A percentile compares a stretch with the other conserved stretches of the same genome.
These are phyloP conservation scores for Bombylius major DNA, from an alignment of 2,888 invertebrate genomes.

Conservation along the genomic window DNA sequence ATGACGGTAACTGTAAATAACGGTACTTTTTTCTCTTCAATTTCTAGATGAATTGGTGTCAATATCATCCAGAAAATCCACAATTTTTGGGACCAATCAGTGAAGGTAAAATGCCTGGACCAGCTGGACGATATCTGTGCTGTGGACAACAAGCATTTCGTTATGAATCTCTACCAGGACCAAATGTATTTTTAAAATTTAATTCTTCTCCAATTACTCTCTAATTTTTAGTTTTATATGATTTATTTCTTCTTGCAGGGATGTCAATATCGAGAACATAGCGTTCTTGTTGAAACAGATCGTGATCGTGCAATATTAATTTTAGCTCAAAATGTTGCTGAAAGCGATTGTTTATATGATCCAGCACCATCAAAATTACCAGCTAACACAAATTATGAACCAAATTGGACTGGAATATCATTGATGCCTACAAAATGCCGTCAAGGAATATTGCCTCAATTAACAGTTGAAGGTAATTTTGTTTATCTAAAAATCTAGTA, in stretches of 20 bases:
- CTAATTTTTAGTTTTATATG: too few species aligned
- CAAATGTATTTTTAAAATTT: conserved; percentile 23
- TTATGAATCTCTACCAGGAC: conserved; percentile 32
- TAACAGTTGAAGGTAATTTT: conserved; percentile 23
- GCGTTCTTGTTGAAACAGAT: conserved; percentile 49
- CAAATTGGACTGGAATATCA: conserved; percentile 30
- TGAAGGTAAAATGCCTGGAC: conserved; percentile 45
- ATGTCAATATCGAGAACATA: conserved; percentile 61
- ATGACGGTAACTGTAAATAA: neutral
- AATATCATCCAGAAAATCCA: conserved; percentile 63
- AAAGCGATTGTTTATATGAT: conserved; percentile 30
- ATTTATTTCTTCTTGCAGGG: conserved; percentile 39
- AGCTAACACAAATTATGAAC: conserved; percentile 19
- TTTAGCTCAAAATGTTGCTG: conserved; percentile 30
- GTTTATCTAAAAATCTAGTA: too few species aligned
- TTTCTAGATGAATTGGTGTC: conserved; percentile 61
- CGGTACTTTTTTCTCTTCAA: neutral
- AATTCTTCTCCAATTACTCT: too few species aligned
- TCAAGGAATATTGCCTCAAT: conserved; percentile 30
- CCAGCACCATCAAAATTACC: conserved; percentile 22
- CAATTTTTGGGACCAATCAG: conserved; percentile 59
- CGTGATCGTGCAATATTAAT: conserved; percentile 51
- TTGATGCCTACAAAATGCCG: conserved; percentile 32
- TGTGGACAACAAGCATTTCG: conserved; percentile 73
- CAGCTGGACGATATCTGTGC: conserved; percentile 71